These are phyloP conservation scores for Acrobasis repandana DNA, from an alignment of 2,888 invertebrate genomes.

Conservation along the genomic window DNA sequence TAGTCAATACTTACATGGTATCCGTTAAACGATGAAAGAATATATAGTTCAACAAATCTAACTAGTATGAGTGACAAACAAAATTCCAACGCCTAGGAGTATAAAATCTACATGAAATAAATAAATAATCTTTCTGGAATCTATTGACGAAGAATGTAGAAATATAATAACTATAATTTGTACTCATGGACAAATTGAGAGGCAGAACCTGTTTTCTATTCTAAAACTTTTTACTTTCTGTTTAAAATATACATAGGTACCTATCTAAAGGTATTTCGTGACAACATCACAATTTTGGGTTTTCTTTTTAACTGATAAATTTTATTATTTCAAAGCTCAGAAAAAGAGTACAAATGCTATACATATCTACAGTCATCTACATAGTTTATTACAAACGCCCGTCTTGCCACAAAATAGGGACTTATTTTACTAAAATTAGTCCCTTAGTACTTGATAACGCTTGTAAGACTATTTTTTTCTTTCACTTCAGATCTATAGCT, in stretches of 20 bases:
- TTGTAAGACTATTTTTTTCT: too few species aligned
- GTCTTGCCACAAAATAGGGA: too few species aligned
- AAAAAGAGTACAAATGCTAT: background rate
- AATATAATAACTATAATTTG: background rate
- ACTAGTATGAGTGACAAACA: too few species aligned
- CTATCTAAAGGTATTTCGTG: background rate
- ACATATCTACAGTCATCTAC: background rate
- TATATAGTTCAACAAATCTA: too few species aligned
- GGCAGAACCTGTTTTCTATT: background rate
- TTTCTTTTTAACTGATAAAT: background rate
- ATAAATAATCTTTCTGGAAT: too few species aligned
- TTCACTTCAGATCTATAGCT: too few species aligned
- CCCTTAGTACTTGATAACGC: too few species aligned
- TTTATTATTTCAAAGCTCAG: background rate
- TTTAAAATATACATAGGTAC: background rate
- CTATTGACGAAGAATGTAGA: too few species aligned
- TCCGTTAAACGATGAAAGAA: background rate
- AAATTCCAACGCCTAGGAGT: too few species aligned
- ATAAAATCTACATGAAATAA: too few species aligned
- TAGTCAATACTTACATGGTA: background rate
- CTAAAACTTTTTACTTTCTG: background rate
- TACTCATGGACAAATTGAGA: background rate
- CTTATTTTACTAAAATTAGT: too few species aligned
- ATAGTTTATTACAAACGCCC: background rate
- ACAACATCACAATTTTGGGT: background rate